A percentile compares a stretch with the other conserved stretches of the same genome.
Evolutionary conservation across 2,888 invertebrate genomes (phyloP).

Genomic region (Calliphora vomitoria): DNA sequence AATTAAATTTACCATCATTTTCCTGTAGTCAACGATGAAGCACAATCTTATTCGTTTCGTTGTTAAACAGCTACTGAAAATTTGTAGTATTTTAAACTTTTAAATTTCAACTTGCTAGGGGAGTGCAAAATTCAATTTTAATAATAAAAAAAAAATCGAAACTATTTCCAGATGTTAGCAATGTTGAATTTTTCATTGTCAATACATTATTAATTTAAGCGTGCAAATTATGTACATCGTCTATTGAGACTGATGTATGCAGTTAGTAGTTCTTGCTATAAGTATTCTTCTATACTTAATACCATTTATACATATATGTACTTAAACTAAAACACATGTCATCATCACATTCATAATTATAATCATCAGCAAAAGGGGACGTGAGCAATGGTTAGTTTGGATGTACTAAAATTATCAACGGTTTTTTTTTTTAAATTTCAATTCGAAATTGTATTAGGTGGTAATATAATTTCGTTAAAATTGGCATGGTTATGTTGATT

Average conservation of each 20-base stretch:
- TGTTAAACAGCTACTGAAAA: slow-evolving; percentile 57
- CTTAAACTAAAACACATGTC: slow-evolving; percentile 20
- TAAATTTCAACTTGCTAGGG: slow-evolving; percentile 51
- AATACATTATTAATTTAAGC: slow-evolving; percentile 50
- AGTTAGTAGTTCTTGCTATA: slow-evolving; percentile 3
- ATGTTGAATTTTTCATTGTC: slow-evolving; percentile 72
- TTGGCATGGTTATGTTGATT: not conserved
- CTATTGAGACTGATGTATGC: not conserved
- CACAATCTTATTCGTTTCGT: slow-evolving; percentile 39
- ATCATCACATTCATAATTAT: not conserved
- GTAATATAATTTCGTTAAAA: not conserved
- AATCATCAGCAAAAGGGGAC: not conserved
- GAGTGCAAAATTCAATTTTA: slow-evolving; percentile 37
- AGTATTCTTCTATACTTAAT: not conserved
- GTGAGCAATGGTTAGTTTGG: not conserved
- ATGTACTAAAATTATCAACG: slow-evolving; percentile 7
- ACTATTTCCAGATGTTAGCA: slow-evolving; percentile 73
- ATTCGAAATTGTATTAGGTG: not conserved
- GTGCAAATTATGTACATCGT: slow-evolving; percentile 38
- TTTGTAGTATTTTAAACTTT: slow-evolving; percentile 29
- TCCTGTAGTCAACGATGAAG: not conserved
- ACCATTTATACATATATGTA: not conserved
- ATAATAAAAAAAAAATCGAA: slow-evolving; percentile 25
- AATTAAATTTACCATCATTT: slow-evolving; percentile 63
- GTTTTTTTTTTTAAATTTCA: slow-evolving; percentile 12